Evolutionary conservation across 2,113 vertebrate species (phyloP).

Genomic region (Deroptyus accipitrinus): DNA sequence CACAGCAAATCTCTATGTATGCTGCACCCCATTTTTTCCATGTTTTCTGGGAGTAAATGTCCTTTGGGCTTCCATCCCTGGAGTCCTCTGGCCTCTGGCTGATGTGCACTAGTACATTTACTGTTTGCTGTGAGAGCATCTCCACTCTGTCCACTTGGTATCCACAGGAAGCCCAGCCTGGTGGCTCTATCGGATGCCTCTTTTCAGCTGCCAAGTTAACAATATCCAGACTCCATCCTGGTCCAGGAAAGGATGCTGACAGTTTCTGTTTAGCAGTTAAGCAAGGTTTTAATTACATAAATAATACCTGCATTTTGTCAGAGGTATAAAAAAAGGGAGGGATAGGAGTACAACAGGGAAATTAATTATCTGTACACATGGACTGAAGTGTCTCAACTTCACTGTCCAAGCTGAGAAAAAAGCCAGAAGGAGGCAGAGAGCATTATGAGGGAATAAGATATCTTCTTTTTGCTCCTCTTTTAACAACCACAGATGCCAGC

Average conservation of each 20-base stretch:
- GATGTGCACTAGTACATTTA: neutral
- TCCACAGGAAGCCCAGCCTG: neutral
- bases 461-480: neutral
- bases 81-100: neutral
- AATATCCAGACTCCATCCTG: neutral
- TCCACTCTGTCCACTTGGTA: neutral
- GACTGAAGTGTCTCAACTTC: neutral
- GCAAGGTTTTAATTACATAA: neutral
- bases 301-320: neutral
- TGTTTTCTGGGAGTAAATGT: neutral
- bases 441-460: neutral
- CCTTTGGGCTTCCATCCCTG: neutral
- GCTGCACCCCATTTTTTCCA: accelerated
- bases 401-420: neutral
- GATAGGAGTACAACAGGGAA: neutral
- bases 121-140: neutral
- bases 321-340: neutral
- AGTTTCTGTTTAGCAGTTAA: neutral
- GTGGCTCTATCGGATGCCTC: neutral
- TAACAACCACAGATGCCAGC: neutral
- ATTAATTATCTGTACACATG: neutral
- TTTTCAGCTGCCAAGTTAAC: neutral
- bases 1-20: accelerated
- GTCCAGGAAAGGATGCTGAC: neutral
- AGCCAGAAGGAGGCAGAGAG: neutral